Evolutionary conservation across 2,797 vertebrate species (phyloP).

Genomic region (Acanthornis magna): DNA sequence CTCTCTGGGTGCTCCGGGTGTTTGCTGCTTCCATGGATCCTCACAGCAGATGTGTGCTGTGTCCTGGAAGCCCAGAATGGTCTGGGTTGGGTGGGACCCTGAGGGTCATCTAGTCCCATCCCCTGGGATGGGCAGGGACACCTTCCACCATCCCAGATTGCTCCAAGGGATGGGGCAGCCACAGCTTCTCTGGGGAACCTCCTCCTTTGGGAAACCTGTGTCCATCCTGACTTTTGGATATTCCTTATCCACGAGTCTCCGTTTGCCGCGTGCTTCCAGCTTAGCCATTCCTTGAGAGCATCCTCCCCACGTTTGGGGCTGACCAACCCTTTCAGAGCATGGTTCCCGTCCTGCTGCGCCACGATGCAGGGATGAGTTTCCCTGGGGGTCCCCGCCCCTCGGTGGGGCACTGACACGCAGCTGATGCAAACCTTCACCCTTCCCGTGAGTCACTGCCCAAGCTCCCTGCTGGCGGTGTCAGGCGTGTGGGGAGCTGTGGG

Average conservation of each 20-base stretch:
- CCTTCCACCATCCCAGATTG: rapidly evolving
- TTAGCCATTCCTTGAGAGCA: not conserved
- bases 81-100: not conserved
- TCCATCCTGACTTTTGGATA: not conserved
- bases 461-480: not conserved
- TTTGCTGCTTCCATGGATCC: not conserved
- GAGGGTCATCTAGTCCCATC: rapidly evolving
- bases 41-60: not conserved
- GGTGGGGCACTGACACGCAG: no score
- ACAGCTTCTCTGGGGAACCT: not conserved
- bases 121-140: not conserved
- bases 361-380: rapidly evolving
- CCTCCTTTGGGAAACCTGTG: not conserved
- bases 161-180: not conserved
- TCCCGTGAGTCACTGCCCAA: not conserved
- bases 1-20: not conserved
- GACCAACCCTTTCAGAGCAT: not conserved
- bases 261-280: rapidly evolving
- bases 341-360: not conserved
- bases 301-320: not conserved
- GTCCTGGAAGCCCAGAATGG: not conserved
- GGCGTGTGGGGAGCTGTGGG: not conserved
- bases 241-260: rapidly evolving
- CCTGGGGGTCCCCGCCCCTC: not conserved
- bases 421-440: not conserved